Conservation (phyloP, 2,888 invertebrate genomes). For the Torymus tubicola region DNA sequence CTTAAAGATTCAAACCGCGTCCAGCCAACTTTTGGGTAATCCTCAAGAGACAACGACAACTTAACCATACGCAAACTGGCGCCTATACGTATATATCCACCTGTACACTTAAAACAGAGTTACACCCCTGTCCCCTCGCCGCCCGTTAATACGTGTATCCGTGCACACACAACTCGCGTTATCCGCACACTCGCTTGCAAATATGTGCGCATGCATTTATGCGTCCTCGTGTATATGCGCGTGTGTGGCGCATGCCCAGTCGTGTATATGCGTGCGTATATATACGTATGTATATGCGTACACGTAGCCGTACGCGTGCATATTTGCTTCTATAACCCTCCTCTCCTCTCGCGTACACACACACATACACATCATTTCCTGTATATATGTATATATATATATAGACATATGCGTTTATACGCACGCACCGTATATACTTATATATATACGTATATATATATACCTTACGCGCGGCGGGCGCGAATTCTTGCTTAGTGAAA, state of each 20-base stretch:
- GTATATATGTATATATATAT: background rate
- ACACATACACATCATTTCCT: background rate
- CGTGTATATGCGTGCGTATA: too few species aligned
- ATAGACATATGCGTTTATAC: background rate
- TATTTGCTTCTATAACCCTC: background rate
- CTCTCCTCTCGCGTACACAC: background rate
- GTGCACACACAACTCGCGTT: background rate
- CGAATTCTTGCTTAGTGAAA: constrained; percentile 52
- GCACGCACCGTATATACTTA: background rate
- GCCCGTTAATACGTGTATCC: constrained; percentile 19
- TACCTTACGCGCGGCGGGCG: background rate
- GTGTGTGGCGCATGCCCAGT: too few species aligned
- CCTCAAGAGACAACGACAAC: too few species aligned
- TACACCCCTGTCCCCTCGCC: too few species aligned
- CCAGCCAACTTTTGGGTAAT: too few species aligned
- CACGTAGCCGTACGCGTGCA: background rate
- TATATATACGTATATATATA: background rate
- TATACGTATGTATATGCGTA: too few species aligned
- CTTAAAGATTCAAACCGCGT: too few species aligned
- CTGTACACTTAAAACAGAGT: too few species aligned
- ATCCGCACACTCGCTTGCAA: constrained; percentile 10
- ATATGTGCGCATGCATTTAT: constrained; percentile 38
- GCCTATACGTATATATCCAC: too few species aligned
- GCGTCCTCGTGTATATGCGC: background rate
- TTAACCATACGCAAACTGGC: too few species aligned